Evolutionary conservation across 2,797 vertebrate genomes (phyloP).

Genomic region (Argyrosomus regius): DNA sequence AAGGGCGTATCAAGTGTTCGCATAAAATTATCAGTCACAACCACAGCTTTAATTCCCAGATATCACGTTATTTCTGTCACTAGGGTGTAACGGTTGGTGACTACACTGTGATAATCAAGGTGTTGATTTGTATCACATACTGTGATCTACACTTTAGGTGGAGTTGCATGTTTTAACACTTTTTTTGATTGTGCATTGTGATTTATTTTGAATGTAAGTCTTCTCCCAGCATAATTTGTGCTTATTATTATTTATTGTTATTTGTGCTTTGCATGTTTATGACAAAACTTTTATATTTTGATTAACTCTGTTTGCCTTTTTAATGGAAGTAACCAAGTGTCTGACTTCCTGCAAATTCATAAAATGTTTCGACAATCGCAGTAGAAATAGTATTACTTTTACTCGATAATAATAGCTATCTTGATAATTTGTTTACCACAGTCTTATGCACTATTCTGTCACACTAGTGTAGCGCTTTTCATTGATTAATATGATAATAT

Average conservation of each 20-base stretch:
- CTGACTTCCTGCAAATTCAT: background rate
- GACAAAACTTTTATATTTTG: no score
- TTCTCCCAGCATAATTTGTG: no score
- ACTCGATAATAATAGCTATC: background rate
- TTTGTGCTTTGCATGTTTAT: background rate
- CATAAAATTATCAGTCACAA: background rate
- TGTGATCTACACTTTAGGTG: background rate
- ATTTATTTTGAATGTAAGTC: background rate
- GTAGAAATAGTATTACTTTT: background rate
- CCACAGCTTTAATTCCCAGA: no score
- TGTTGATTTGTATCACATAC: background rate
- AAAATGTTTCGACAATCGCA: no score
- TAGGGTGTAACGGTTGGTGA: background rate
- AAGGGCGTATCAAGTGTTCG: accelerated
- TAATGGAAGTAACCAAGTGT: background rate
- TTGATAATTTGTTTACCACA: background rate
- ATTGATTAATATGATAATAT: background rate
- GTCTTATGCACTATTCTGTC: no score
- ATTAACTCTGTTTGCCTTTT: no score
- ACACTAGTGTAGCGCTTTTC: background rate
- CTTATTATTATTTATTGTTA: background rate
- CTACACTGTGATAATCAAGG: background rate
- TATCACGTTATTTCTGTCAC: background rate
- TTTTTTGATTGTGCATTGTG: background rate
- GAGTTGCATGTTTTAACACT: background rate